Percentiles rank a stretch among this genome's conserved stretches.
Evolutionary conservation across 2,888 invertebrate genomes (phyloP).

Genomic region (Eurytoma adleriae): DNA sequence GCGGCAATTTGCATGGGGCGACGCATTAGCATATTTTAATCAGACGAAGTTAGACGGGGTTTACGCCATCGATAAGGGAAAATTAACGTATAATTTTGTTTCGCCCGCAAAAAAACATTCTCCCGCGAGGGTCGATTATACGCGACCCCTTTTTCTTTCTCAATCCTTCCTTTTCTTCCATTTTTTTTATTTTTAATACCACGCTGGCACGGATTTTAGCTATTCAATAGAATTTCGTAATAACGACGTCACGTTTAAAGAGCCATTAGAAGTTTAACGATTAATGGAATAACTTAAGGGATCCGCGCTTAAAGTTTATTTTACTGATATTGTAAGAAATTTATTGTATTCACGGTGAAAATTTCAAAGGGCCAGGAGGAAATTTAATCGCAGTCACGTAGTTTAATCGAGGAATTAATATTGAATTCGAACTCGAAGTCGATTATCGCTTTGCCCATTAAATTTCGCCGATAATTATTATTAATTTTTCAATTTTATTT

Average conservation of each 20-base stretch:
- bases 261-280: conserved; percentile 37
- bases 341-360: conserved; percentile 11
- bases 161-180: too few relatives aligned
- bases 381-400: too few relatives aligned
- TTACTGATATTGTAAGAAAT: conserved; percentile 49
- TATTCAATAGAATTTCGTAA: conserved; percentile 35
- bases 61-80: not conserved
- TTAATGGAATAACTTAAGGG: conserved; percentile 52
- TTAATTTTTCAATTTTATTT: too few relatives aligned
- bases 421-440: too few relatives aligned
- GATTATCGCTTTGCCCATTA: too few relatives aligned
- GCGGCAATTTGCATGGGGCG: conserved; percentile 10
- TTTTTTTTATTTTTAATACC: conserved; percentile 15
- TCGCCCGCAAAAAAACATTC: conserved; percentile 6
- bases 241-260: conserved; percentile 44
- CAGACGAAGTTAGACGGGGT: not conserved
- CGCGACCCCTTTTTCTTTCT: too few relatives aligned
- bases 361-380: too few relatives aligned
- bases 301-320: conserved; percentile 42
- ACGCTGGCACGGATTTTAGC: conserved; percentile 6
- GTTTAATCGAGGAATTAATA: too few relatives aligned
- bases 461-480: too few relatives aligned
- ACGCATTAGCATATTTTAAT: conserved; percentile 41
- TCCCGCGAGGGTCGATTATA: not conserved
- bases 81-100: conserved; percentile 5